Conservation (phyloP, 2,113 vertebrate genomes). For the Rhizomys pruinosus region DNA sequence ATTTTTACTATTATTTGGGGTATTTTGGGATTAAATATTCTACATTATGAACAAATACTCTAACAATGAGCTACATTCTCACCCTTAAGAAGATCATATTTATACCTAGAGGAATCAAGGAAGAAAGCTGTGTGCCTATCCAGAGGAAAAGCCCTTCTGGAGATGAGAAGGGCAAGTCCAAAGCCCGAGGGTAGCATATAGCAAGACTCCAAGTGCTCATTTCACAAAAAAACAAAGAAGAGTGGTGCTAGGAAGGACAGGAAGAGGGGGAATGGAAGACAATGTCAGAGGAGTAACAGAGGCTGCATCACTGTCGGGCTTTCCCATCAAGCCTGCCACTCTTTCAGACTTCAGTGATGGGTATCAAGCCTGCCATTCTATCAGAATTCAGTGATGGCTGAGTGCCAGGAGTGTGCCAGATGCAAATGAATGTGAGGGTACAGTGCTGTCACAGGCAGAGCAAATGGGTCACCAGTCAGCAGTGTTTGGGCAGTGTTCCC, state of each 20-base stretch:
- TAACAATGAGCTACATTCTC: no score
- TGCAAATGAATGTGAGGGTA: not conserved
- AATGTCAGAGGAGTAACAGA: not conserved
- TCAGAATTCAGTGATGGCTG: not conserved
- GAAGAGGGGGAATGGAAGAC: no score
- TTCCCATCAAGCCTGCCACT: no score
- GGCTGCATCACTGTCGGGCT: fast-evolving
- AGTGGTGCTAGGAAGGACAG: fast-evolving
- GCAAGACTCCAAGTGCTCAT: no score
- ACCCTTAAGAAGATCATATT: not conserved
- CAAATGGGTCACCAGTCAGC: not conserved
- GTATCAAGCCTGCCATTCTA: no score
- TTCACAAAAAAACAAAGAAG: not conserved
- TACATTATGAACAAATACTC: not conserved
- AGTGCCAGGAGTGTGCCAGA: not conserved
- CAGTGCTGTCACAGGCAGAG: no score
- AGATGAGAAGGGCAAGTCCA: fast-evolving
- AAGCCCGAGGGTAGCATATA: fast-evolving
- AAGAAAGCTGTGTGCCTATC: not conserved
- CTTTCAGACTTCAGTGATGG: no score
- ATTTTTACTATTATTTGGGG: not conserved
- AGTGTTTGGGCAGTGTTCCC: fast-evolving
- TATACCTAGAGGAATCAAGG: not conserved
- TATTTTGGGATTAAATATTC: not conserved
- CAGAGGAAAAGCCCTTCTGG: not conserved